These are phyloP conservation scores for Chaitophorus viminalis DNA, from an alignment of 2,888 invertebrate species.

Conservation along the genomic window DNA sequence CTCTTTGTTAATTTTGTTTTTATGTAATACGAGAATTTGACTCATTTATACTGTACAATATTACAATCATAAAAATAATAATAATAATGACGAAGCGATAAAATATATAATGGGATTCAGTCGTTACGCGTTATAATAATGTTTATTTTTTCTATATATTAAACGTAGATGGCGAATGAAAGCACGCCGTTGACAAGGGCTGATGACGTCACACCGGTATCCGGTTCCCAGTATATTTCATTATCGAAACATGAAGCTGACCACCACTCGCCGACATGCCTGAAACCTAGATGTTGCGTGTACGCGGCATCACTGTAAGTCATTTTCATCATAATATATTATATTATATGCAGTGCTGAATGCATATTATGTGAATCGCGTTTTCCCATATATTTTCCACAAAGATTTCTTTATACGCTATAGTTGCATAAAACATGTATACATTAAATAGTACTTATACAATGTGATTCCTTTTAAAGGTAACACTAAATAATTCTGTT, in stretches of 20 bases:
- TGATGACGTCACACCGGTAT: conserved; percentile 65
- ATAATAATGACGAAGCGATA: too few species aligned
- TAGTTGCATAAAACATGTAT: too few species aligned
- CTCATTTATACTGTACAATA: too few species aligned
- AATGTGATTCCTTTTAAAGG: too few species aligned
- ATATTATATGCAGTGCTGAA: too few species aligned
- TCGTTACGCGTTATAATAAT: background rate
- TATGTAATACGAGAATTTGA: too few species aligned
- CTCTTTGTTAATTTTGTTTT: too few species aligned
- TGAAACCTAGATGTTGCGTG: conserved; percentile 77
- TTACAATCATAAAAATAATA: too few species aligned
- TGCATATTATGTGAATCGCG: background rate
- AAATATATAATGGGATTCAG: too few species aligned
- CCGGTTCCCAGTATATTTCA: conserved; percentile 69
- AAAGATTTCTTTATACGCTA: too few species aligned
- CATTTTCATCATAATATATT: background rate
- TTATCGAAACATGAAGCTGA: conserved; percentile 69
- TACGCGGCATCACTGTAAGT: conserved; percentile 79
- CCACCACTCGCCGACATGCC: conserved; percentile 67
- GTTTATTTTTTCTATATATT: background rate
- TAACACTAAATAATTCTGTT: too few species aligned
- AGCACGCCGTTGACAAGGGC: conserved; percentile 69
- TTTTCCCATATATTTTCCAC: background rate
- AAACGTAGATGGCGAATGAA: conserved; percentile 66
- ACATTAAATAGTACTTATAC: too few species aligned